Percentiles rank a stretch among this genome's conserved stretches.
These are phyloP conservation scores for Tauraco erythrolophus DNA, from an alignment of 2,113 vertebrate species.

Conservation along the genomic window DNA sequence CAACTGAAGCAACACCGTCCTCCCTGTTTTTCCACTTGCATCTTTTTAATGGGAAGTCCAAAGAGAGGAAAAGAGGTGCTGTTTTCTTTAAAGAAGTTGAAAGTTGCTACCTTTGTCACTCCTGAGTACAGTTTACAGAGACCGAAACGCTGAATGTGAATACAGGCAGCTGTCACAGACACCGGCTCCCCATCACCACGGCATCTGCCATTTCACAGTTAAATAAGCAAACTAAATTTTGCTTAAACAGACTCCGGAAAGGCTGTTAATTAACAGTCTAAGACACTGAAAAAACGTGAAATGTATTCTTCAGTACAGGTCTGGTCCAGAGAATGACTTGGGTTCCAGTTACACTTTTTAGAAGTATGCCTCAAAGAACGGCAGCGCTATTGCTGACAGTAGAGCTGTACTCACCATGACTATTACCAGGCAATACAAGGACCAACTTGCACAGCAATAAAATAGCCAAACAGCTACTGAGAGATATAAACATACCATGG, in stretches of 20 bases:
- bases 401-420: not conserved
- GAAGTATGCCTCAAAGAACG: not conserved
- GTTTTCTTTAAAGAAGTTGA: not conserved
- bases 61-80: not conserved
- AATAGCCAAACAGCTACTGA: not conserved
- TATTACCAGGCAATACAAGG: not conserved
- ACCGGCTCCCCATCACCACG: not conserved
- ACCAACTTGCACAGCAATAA: not conserved
- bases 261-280: not conserved
- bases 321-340: not conserved
- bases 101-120: not conserved
- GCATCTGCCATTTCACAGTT: not conserved
- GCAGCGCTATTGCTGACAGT: not conserved
- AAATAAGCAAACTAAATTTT: not conserved
- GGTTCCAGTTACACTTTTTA: not conserved
- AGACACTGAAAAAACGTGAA: not conserved
- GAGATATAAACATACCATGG: rapidly evolving
- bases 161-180: not conserved
- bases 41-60: not conserved
- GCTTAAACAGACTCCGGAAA: not conserved
- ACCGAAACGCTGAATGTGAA: not conserved
- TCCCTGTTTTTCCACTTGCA: not conserved
- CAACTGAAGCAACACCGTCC: not conserved
- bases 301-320: not conserved
- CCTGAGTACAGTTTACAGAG: not conserved